Conservation (phyloP, 2,888 invertebrate species). For the Cotesia congregata region DNA sequence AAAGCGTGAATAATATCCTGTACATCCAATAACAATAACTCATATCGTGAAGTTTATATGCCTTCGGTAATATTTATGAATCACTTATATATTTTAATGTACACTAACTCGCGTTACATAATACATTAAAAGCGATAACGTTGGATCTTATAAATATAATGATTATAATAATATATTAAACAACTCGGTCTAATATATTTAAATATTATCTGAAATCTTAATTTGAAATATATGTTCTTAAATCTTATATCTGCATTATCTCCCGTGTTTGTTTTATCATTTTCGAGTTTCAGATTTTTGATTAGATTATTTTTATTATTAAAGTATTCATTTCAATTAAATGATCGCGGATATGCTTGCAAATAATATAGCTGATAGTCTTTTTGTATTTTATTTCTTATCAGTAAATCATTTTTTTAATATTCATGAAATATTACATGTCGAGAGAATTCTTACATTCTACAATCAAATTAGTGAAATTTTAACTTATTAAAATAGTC, state of each 20-base stretch:
- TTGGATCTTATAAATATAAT: too few relatives aligned
- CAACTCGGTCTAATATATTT: background rate
- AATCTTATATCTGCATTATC: background rate
- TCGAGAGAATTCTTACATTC: too few relatives aligned
- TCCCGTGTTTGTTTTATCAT: background rate
- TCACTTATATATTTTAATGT: background rate
- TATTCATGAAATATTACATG: too few relatives aligned
- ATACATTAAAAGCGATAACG: slow-evolving; percentile 38
- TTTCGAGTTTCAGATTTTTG: background rate
- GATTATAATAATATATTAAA: background rate
- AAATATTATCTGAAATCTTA: background rate
- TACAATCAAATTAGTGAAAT: too few relatives aligned
- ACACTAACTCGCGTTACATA: slow-evolving; percentile 46
- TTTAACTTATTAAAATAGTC: too few relatives aligned
- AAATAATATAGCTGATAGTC: background rate
- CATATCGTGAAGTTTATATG: slow-evolving; percentile 8
- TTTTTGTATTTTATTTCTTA: background rate
- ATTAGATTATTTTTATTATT: background rate
- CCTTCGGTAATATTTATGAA: background rate
- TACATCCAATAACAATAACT: slow-evolving; percentile 34
- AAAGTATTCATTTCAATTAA: background rate
- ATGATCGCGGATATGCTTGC: background rate
- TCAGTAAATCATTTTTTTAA: too few relatives aligned
- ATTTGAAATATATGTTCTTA: background rate
- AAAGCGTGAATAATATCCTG: background rate